A percentile compares a stretch with the other conserved stretches of the same genome.
These are phyloP conservation scores for Hyposoter dolosus DNA, from an alignment of 2,888 invertebrate species.

Conservation along the genomic window DNA sequence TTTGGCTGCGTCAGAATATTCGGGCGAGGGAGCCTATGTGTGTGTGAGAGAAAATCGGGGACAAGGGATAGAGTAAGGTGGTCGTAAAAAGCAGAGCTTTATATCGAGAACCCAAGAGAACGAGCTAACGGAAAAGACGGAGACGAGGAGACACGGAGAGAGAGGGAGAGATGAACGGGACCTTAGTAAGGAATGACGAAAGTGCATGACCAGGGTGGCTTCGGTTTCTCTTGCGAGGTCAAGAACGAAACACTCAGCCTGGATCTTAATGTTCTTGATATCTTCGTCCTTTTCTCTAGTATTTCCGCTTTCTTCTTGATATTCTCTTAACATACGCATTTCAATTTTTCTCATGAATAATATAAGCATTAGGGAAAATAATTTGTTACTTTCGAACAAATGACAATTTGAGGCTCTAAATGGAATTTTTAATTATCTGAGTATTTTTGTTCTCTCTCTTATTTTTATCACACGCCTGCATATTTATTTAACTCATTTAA, in stretches of 20 bases:
- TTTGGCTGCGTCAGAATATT: constrained; percentile 7
- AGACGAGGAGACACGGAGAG: constrained; percentile 16
- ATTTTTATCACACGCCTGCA: neutral
- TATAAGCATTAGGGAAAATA: no score
- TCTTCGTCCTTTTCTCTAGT: neutral
- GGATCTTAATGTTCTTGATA: constrained; percentile 25
- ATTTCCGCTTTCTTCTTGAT: neutral
- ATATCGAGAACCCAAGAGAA: constrained; percentile 41
- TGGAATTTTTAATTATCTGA: no score
- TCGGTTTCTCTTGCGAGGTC: constrained; percentile 60
- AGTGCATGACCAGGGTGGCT: constrained; percentile 52
- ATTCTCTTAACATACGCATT: neutral
- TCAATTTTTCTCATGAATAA: no score
- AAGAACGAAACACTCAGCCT: constrained; percentile 60
- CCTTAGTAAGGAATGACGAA: constrained; percentile 35
- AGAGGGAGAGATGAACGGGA: neutral
- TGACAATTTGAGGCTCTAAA: no score
- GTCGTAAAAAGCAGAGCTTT: constrained; percentile 46
- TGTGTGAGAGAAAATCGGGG: neutral
- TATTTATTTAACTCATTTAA: neutral
- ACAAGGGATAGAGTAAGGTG: constrained; percentile 21
- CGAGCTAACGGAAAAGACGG: constrained; percentile 34
- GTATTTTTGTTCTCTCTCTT: constrained; percentile 1
- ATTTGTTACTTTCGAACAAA: no score
- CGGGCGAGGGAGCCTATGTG: constrained; percentile 3